These are phyloP conservation scores for Periparus ater DNA, from an alignment of 2,797 vertebrate species.

Conservation along the genomic window DNA sequence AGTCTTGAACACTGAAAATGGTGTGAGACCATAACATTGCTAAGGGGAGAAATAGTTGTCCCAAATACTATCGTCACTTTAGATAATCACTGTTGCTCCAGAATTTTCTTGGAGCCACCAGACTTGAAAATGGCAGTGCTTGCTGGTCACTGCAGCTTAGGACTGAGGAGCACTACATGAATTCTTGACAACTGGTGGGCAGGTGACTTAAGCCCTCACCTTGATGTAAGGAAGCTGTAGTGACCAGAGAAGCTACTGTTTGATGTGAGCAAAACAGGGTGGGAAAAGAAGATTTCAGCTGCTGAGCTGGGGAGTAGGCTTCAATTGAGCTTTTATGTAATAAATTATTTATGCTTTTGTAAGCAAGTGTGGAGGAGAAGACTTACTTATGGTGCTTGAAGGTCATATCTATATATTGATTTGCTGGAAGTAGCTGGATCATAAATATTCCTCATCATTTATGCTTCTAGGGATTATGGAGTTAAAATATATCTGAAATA, in stretches of 20 bases:
- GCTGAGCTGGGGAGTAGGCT: not conserved
- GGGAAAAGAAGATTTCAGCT: not conserved
- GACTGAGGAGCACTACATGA: not conserved
- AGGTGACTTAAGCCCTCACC: not conserved
- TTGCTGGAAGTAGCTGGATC: not conserved
- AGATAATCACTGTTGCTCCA: not conserved
- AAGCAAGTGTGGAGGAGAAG: not conserved
- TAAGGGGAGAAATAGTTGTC: not conserved
- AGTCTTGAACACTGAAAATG: not conserved
- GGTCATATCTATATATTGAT: not conserved
- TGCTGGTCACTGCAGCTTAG: not conserved
- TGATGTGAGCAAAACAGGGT: not conserved
- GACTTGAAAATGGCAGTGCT: not conserved
- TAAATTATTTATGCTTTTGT: not conserved
- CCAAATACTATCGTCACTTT: not conserved
- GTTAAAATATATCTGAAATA: not conserved
- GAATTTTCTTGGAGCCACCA: not conserved
- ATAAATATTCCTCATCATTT: not conserved
- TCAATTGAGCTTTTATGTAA: not conserved
- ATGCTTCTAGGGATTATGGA: not conserved
- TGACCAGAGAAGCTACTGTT: not conserved
- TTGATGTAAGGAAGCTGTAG: not conserved
- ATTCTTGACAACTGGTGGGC: not conserved
- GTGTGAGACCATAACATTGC: accelerated
- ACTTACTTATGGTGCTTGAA: not conserved